phyloP scores from a whole-genome alignment of 2,113 vertebrate species.

The Lota lota region DNA sequence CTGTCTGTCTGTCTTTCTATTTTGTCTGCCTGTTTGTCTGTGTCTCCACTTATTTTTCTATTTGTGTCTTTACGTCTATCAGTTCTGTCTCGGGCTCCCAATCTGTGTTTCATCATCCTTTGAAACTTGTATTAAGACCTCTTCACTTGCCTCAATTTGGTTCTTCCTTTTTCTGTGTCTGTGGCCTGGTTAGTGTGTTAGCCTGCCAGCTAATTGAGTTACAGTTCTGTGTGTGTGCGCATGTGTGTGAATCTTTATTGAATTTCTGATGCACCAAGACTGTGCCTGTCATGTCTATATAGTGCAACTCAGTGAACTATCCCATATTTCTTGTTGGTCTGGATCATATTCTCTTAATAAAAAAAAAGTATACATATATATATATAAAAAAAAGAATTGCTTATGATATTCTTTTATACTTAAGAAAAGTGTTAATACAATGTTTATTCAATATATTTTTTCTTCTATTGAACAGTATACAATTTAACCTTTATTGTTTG shows the following conservation, averaged over 20 bases:
- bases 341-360: not conserved
- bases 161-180: not conserved
- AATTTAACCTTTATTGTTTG: too few relatives aligned
- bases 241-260: constrained; percentile 28
- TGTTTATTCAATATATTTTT: too few relatives aligned
- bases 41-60: not conserved
- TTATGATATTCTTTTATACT: too few relatives aligned
- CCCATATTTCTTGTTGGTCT: not conserved
- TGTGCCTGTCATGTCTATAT: not conserved
- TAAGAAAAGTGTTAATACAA: too few relatives aligned
- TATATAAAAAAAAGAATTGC: too few relatives aligned
- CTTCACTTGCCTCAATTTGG: not conserved
- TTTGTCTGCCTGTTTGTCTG: not conserved
- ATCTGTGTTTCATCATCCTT: not conserved
- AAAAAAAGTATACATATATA: too few relatives aligned
- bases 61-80: not conserved
- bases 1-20: not conserved
- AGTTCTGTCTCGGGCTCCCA: not conserved
- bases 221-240: constrained; percentile 13
- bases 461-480: too few relatives aligned
- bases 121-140: not conserved
- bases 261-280: constrained; percentile 32
- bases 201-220: constrained; percentile 38
- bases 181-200: constrained; percentile 48
- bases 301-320: not conserved